Evolutionary conservation across 1,140 invertebrate genomes (phyloP).

Genomic region (Psix sp.): DNA sequence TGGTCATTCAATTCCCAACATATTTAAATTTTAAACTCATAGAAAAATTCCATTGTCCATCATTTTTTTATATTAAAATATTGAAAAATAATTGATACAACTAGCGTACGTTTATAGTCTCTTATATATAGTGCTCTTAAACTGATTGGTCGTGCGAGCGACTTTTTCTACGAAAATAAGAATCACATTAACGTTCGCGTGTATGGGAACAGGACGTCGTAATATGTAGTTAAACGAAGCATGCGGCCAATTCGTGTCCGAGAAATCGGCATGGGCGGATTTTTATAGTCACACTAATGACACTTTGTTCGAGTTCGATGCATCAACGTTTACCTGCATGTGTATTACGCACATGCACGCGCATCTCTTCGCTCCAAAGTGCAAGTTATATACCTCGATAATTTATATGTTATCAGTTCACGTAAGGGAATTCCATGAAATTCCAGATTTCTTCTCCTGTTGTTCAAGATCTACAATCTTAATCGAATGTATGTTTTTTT

Average conservation of each 20-base stretch:
- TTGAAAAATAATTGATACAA: slow-evolving; percentile 37
- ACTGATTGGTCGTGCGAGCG: slow-evolving; percentile 19
- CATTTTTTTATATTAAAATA: slow-evolving; percentile 36
- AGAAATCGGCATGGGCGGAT: slow-evolving; percentile 57
- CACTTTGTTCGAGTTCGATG: slow-evolving; percentile 51
- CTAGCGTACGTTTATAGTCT: slow-evolving; percentile 17
- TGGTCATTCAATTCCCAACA: slow-evolving; percentile 20
- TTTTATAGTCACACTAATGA: slow-evolving; percentile 61
- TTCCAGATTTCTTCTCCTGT: slow-evolving; percentile 10
- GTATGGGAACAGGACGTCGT: slow-evolving; percentile 52
- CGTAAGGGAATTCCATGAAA: slow-evolving; percentile 20
- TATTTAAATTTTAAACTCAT: slow-evolving; percentile 4
- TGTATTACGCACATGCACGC: slow-evolving; percentile 39
- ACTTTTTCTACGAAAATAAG: slow-evolving; percentile 53
- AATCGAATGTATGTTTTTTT: too few species aligned
- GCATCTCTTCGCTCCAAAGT: slow-evolving; percentile 38
- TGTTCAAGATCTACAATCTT: slow-evolving; percentile 6
- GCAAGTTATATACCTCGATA: slow-evolving; percentile 11
- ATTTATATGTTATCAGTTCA: slow-evolving; percentile 23
- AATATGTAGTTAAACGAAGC: slow-evolving; percentile 56
- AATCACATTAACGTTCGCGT: slow-evolving; percentile 48
- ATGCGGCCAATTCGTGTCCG: slow-evolving; percentile 43
- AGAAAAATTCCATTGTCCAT: slow-evolving; percentile 9
- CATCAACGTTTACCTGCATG: slow-evolving; percentile 42
- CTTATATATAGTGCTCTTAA: neutral